A percentile compares a stretch with the other conserved stretches of the same genome.
Conservation (phyloP, 2,888 invertebrate species). For the Gonocerus acuteangulatus region DNA sequence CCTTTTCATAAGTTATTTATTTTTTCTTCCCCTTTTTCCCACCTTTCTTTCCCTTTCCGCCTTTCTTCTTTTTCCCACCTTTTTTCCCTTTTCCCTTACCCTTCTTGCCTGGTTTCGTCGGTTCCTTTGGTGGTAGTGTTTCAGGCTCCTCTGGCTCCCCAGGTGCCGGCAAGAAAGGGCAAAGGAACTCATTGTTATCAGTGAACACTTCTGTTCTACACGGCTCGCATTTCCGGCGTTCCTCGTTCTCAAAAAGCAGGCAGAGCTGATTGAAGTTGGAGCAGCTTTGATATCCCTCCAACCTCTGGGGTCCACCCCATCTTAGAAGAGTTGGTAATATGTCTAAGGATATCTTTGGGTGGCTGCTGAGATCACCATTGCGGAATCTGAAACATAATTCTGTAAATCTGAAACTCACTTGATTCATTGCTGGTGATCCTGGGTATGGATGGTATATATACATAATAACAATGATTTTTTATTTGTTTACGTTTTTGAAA, state of each 20-base stretch:
- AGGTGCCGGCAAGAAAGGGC: constrained; percentile 2
- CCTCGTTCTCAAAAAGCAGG: neutral
- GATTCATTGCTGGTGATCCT: too few relatives aligned
- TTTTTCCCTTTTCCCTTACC: neutral
- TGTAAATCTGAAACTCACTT: neutral
- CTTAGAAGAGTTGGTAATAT: constrained; percentile 2
- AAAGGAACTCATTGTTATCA: neutral
- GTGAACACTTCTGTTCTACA: neutral
- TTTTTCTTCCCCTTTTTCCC: too few relatives aligned
- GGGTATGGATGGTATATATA: too few relatives aligned
- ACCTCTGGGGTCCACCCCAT: neutral
- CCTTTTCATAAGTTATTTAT: too few relatives aligned
- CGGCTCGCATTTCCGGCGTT: neutral
- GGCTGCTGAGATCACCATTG: neutral
- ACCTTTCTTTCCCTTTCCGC: neutral
- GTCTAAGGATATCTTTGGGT: neutral
- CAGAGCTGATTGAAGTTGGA: neutral
- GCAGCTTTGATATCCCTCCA: constrained; percentile 1
- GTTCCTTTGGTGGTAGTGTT: neutral
- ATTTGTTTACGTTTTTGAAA: too few relatives aligned
- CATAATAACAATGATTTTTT: too few relatives aligned
- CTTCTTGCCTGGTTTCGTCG: neutral
- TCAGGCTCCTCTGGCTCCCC: neutral
- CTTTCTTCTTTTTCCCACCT: neutral
- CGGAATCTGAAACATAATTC: neutral